A percentile compares a stretch with the other conserved stretches of the same genome.
Evolutionary conservation across 2,797 vertebrate genomes (phyloP).

Genomic region (Molossus alvarezi): DNA sequence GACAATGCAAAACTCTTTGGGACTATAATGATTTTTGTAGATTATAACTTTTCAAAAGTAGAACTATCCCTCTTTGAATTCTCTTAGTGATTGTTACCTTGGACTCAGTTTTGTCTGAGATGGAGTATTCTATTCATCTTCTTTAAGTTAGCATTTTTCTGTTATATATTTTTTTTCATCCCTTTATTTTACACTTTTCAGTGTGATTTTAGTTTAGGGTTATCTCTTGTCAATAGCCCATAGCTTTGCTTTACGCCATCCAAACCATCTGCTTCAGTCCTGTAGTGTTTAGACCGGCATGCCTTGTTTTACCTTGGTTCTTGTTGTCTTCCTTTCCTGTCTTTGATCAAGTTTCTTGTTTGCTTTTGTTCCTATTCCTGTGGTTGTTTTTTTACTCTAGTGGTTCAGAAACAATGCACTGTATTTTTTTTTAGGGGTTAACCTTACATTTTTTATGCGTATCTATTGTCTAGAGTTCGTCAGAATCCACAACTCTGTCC

Average conservation of each 20-base stretch:
- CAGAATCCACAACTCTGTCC: neutral
- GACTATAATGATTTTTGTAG: neutral
- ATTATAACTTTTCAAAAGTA: neutral
- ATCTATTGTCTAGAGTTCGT: neutral
- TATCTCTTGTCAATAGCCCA: conserved; percentile 23
- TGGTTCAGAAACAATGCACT: conserved; percentile 4
- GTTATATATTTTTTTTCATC: neutral
- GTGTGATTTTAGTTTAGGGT: neutral
- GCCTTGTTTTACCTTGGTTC: neutral
- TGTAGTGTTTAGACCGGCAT: neutral
- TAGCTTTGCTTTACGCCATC: neutral
- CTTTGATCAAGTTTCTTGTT: conserved; percentile 21
- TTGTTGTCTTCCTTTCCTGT: conserved; percentile 1
- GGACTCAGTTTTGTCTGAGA: neutral
- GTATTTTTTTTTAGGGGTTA: conserved; percentile 38
- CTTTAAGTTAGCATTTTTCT: conserved; percentile 41
- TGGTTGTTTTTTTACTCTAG: neutral
- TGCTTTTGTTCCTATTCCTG: conserved; percentile 36
- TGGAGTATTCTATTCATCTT: neutral
- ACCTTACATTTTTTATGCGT: conserved; percentile 45
- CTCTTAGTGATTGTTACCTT: neutral
- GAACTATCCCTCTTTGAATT: neutral
- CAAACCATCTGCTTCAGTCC: neutral
- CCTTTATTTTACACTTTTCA: conserved; percentile 2
- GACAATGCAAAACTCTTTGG: neutral